Evolutionary conservation across 2,797 vertebrate genomes (phyloP).

Genomic region (Paratrypauchen microcephalus): DNA sequence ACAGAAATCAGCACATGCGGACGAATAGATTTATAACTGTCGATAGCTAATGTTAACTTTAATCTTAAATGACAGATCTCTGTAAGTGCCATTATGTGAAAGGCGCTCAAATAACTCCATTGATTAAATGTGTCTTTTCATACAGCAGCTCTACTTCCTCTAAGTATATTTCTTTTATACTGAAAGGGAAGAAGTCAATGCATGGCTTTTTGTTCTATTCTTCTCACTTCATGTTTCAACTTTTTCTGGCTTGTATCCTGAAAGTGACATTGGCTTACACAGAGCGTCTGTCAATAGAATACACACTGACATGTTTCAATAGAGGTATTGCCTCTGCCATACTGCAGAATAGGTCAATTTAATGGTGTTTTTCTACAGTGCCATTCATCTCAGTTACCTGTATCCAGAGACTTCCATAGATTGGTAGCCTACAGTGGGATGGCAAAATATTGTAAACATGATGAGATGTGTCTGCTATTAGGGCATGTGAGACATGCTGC

Average conservation of each 20-base stretch:
- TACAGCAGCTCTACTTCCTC: slow-evolving; percentile 43
- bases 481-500: slow-evolving; percentile 33
- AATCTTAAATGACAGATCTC: slow-evolving; percentile 60
- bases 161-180: slow-evolving; percentile 56
- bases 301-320: slow-evolving; percentile 48
- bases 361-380: slow-evolving; percentile 40
- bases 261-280: slow-evolving; percentile 27
- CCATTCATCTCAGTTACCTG: slow-evolving; percentile 44
- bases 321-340: slow-evolving; percentile 34
- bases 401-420: slow-evolving; percentile 24
- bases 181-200: slow-evolving; percentile 52
- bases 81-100: slow-evolving; percentile 56
- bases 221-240: slow-evolving; percentile 42
- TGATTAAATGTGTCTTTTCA: slow-evolving; percentile 67
- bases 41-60: slow-evolving; percentile 60
- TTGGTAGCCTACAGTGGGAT: slow-evolving; percentile 11
- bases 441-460: slow-evolving; percentile 24
- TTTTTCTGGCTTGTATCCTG: slow-evolving; percentile 27
- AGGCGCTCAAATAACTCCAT: slow-evolving; percentile 50
- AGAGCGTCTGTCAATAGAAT: slow-evolving; percentile 46
- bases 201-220: slow-evolving; percentile 48
- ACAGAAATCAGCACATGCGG: slow-evolving; percentile 23
- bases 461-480: slow-evolving; percentile 13
- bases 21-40: slow-evolving; percentile 44
- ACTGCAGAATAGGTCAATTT: slow-evolving; percentile 48